phyloP scores from a whole-genome alignment of 2,888 invertebrate genomes.

The Pandemis cinnamomeana region DNA sequence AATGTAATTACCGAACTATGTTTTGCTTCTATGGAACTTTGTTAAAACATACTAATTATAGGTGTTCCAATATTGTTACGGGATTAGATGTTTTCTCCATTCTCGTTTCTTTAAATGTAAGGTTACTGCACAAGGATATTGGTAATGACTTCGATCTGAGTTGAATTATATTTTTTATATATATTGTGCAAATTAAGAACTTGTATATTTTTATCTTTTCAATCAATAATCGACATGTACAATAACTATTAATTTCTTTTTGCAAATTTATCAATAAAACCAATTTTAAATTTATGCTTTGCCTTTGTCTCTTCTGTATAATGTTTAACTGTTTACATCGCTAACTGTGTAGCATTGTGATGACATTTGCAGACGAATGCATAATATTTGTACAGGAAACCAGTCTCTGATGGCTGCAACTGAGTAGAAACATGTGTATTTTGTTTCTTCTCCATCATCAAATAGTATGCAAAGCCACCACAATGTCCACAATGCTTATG shows the following conservation, averaged over 20 bases:
- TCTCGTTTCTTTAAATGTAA: constrained; percentile 78
- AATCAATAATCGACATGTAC: constrained; percentile 84
- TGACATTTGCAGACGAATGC: constrained; percentile 1
- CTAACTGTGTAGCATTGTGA: neutral
- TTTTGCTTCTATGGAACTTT: constrained; percentile 80
- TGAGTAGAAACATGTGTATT: neutral
- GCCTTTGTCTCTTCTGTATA: constrained; percentile 37
- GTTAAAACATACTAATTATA: constrained; percentile 79
- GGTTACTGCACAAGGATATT: constrained; percentile 84
- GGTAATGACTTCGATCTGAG: constrained; percentile 82
- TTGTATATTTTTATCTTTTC: constrained; percentile 83
- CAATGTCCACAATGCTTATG: neutral
- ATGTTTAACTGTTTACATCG: neutral
- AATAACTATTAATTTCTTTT: constrained; percentile 81
- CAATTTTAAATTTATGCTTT: constrained; percentile 78
- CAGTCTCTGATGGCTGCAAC: neutral
- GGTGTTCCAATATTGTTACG: constrained; percentile 83
- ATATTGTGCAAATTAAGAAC: constrained; percentile 80
- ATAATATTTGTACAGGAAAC: neutral
- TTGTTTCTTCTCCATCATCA: neutral
- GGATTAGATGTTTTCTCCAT: constrained; percentile 80
- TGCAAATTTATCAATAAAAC: constrained; percentile 83
- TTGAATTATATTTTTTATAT: constrained; percentile 83
- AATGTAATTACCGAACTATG: constrained; percentile 74
- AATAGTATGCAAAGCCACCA: neutral